Evolutionary conservation across 2,113 vertebrate species (phyloP), one percentile per base, ranked within the genome.

Genomic region (Lepus americanus): DNA sequence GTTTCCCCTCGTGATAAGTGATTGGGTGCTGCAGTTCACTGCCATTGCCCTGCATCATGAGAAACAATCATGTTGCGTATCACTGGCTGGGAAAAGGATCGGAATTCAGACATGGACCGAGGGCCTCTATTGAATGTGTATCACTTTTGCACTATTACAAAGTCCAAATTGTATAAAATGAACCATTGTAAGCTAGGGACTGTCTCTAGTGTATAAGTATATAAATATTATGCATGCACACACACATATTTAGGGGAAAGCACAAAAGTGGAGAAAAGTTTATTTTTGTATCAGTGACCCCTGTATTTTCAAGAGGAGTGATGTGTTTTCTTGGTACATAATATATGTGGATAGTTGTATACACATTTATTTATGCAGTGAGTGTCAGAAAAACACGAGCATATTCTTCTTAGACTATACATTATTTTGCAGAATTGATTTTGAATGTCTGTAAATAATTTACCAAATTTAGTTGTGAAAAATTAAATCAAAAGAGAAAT

Each of bases 381-480:
- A 8, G 1, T 53, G 11, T 51, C 3, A 23, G 2, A 6, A 72
- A 81, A 10, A 66, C 22, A 44, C 72, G 31, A n/a, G 9, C 36
- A 16, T 67, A 20, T 64, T 95, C n/a, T 76, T 84, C 17, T 51
- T 86, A 82, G n/a, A 61, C 74, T 59, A 9, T 13, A 66, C 0
- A 6, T 92, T 93, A 64, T 66, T 5, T 93, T 90, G 6, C 85
- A 69, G 14, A 90, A 86, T 55, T 84, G 6, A 63, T 83, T 94
- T 95, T 92, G 86, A 2, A 44, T 80, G n/a, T 80, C n/a, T 51
- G 16, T 61, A 73, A 20, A 84, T 73, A 79, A 72, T 73, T 44
- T 63, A 49, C 5, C 51, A 64, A 3, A 39, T 80, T 80, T 82
- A 93, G 66, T 92, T 27, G 23, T 5, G 14, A 82, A 22, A 76